Base-by-base conservation (phyloP, 2,888 invertebrate genomes). In the Euplexia lucipara region DNA sequence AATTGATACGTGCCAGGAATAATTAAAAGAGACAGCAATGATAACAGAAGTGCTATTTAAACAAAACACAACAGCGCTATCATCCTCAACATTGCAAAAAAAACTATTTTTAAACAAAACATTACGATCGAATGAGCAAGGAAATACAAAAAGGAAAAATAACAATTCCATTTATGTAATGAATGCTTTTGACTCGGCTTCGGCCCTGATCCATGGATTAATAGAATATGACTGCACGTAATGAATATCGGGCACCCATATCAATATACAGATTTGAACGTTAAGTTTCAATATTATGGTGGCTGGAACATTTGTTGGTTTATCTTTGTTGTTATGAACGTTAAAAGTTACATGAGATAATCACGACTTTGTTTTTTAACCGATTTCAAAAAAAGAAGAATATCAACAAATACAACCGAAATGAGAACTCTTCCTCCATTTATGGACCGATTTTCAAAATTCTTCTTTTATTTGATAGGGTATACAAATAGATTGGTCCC, bases 111-210 rank as follows among this genome's bases (percentile, higher is more conserved):
- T 42, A 8, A 39, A 56, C 56, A 52, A 63, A 75, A 68, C n/a
- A 37, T 57, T 20, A 41, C 44, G 22, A 30, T 18, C 12, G 39
- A 64, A 58, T 41, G 41, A 64, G n/a, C 45, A 58, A 30, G 20
- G n/a, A 16, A 49, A 68, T 54, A 69, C 22, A 42, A 42, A 44
- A 3, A 16, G 4, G n/a, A n/a, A 45, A 73, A 58, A 56, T 52
- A 34, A 53, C 56, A 62, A 45, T 62, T 70, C 70, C 56, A 76
- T 79, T 70, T 54, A 35, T 30, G 45, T 66, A 76, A 79, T 79
- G 70, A 66, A 70, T 70, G 60, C 59, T 75, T 75, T 79, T 65
- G 56, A 62, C 52, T 42, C 44, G 26, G 39, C 30, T 49, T 34
- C 48, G 12, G 16, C 1, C 35, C 20, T 75, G 65, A 75, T 63